Evolutionary conservation across 2,113 vertebrate species (phyloP), one percentile per base, ranked within the genome.

Genomic region (Sminthopsis crassicaudata): DNA sequence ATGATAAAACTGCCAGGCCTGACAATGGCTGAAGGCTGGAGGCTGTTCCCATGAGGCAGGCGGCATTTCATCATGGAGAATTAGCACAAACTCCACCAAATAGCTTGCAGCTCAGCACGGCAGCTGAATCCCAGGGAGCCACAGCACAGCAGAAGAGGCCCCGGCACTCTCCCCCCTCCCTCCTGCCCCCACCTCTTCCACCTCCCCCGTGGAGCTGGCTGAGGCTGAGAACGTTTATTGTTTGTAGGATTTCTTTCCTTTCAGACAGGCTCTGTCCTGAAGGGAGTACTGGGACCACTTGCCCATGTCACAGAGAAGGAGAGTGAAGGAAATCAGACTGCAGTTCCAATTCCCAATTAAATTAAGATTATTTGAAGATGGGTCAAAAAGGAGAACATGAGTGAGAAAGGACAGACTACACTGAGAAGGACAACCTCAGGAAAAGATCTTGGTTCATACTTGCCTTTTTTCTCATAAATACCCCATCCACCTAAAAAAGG

Each of bases 1-100:
- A 98, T 99, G 98, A 99, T 98, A 98, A 99, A 99, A 98, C 96
- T 96, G 96, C 98, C 94, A 97, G 98, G 94, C 93, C 84, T 55
- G 97, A 97, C 97, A 97, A 97, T 97, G 51, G 94, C 93, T 97
- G 97, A 98, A 97, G 98, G 96, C 97, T 0, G 95, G 97, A 98
- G 98, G 98, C 93, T 88, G 60, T 97, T 98, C 99, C 98, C 98
- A 0, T 0, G 98, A 96, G 98, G 96, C 90, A 0, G 0, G 90
- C 88, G 88, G 93, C 76, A 91, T 98, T 97, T 98, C 91, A 46
- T 97, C 96, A 93, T 0, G 1, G 90, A 97, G 94, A 91, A 96
- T 95, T 93, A 53, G 7, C 42, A 60, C 92, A 12, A 67, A 96
- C 96, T 96, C 97, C 95, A 92, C 94, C 2, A 3, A 92, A n/a